Evolutionary conservation across 2,113 vertebrate genomes (phyloP).

Genomic region (Casuarius casuarius): DNA sequence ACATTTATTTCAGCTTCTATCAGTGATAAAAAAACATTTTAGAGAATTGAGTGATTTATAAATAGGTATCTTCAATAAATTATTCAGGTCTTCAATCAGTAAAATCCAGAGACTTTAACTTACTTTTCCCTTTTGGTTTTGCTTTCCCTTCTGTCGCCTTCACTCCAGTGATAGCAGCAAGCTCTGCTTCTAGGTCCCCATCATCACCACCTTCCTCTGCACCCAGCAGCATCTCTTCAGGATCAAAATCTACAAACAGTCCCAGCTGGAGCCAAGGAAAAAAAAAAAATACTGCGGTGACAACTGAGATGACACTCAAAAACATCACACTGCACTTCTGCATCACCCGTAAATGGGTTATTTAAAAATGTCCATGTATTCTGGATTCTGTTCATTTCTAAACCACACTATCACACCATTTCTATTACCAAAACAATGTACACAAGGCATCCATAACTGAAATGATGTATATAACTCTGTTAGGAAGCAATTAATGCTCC

Average conservation of each 20-base stretch:
- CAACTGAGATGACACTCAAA: background rate
- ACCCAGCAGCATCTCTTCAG: constrained; percentile 86
- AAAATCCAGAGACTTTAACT: constrained; percentile 56
- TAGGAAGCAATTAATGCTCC: background rate
- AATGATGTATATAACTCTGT: background rate
- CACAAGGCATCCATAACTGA: background rate
- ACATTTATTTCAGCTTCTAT: background rate
- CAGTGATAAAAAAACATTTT: background rate
- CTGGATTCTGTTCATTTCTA: background rate
- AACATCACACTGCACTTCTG: background rate
- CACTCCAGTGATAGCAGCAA: constrained; percentile 87
- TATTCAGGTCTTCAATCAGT: background rate
- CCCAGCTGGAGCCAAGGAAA: constrained; percentile 83
- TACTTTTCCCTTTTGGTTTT: constrained; percentile 81
- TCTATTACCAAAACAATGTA: background rate
- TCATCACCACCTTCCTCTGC: constrained; percentile 82
- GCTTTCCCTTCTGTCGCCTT: constrained; percentile 68
- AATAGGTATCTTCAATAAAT: background rate
- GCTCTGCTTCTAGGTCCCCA: constrained; percentile 90
- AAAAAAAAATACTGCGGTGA: background rate
- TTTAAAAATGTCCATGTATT: background rate
- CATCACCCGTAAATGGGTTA: background rate
- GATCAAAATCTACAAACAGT: constrained; percentile 87
- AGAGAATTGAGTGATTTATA: background rate
- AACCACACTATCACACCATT: background rate